A percentile compares a stretch with the other conserved stretches of the same genome.
phyloP scores from a whole-genome alignment of 53 echinoderm and acorn worm species.

The Astropecten irregularis region DNA sequence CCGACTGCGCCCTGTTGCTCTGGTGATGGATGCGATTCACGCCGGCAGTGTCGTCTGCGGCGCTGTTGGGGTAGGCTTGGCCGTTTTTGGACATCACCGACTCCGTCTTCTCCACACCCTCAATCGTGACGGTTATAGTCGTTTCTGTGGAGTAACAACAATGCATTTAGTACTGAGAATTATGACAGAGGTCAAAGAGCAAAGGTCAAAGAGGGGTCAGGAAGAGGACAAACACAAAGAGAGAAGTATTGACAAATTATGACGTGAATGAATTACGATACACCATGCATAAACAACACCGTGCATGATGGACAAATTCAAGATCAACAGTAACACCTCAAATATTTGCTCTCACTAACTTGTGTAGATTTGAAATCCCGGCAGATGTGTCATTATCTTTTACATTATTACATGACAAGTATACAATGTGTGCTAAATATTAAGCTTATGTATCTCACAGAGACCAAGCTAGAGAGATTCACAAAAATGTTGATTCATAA shows the following conservation, averaged over 20 bases:
- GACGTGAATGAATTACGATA: neutral
- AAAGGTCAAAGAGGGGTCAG: no score
- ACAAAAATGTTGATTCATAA: no score
- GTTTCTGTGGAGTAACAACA: constrained; percentile 26
- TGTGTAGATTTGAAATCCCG: no score
- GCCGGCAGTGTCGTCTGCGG: neutral
- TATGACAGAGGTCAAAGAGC: neutral
- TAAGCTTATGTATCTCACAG: no score
- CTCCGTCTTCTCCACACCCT: constrained; percentile 67
- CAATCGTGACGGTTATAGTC: constrained; percentile 73
- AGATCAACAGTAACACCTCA: neutral
- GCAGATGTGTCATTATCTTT: no score
- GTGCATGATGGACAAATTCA: neutral
- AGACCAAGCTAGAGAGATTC: no score
- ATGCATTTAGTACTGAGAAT: neutral
- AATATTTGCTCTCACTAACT: neutral
- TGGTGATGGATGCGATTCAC: neutral
- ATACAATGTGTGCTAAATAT: no score
- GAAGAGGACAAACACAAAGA: neutral
- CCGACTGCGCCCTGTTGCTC: neutral
- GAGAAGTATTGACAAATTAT: neutral
- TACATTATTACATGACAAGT: no score
- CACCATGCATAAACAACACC: neutral
- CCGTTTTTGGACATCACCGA: neutral
- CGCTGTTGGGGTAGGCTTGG: neutral